Base-by-base conservation (phyloP, 2,797 vertebrate species). In the Rhinogobio ventralis region DNA sequence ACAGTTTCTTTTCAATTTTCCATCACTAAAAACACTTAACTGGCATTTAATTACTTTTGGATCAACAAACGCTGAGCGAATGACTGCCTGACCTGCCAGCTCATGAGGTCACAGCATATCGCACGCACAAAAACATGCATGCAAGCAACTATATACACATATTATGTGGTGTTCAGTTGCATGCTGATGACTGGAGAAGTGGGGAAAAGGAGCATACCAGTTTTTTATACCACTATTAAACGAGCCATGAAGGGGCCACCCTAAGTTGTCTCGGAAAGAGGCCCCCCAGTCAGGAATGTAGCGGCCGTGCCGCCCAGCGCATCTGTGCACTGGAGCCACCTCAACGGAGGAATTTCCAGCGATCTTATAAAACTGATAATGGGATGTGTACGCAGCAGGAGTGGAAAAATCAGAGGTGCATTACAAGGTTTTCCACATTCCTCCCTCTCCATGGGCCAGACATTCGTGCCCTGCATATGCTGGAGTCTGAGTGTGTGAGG, bases 331-430 rank as follows among this genome's bases (percentile, higher is more conserved):
- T 64, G 55, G 9, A 78, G 76, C 83, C 80, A 69, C 82, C 81
- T 66, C 89, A 85, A 92, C 91, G 91, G 90, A 94, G 93, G 95
- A 96, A 95, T 96, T 95, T 96, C 93, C 92, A 95, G 90, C 87
- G 92, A 91, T 93, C 91, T 89, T 94, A 92, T 95, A 95, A 95
- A 96, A 95, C 91, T 94, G 94, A 95, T 95, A 95, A 96, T 93
- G 93, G 95, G 93, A 94, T 93, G 93, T 94, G 93, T 91, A 74
- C 95, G 83, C 91, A 91, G 93, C 93, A 87, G 94, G 94, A 95
- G 93, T 88, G 93, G 94, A 95, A 96, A 42, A 95, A 93, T 94
- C 92, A 84, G 92, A 94, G 93, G 92, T 94, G 90, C 92, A 90
- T 94, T 94, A 87, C 80, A 93, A 94, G 94, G 73, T 1, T 88